Base-by-base conservation (phyloP, 2,888 invertebrate genomes). In the Sympetrum striolatum region DNA sequence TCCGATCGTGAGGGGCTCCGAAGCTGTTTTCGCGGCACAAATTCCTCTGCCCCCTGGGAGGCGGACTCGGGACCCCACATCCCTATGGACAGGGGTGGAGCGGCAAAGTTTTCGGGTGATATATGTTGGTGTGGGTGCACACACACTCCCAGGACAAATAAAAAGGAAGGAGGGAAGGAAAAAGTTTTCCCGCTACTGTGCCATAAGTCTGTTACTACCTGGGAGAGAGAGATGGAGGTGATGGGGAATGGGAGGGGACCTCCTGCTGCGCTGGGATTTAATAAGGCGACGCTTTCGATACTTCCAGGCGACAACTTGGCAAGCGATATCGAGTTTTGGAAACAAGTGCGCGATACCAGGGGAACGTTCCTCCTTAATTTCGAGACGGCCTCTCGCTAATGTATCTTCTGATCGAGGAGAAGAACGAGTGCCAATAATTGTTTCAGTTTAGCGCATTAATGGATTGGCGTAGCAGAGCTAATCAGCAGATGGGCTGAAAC, bases 21-120 rank as follows among this genome's bases (percentile, higher is more conserved):
- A n/a, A n/a, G 58, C 58, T 86, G 86, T 86, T 86, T 86, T 86
- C 86, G 86, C 86, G 86, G 86, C 86, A 60, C 86, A 86, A 86
- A 86, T 86, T 86, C 86, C 60, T 35, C 60, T 37, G 1, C 86
- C 86, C 18, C 60, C 37, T 15, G 48, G 48, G 81, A 25, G 58
- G 44, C 82, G 35, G 48, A 81, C 48, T 81, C 48, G 81, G 82
- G 82, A 31, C 35, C 58, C 82, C 35, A 6, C 31, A 35, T 15
- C 80, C 39, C 39, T 8, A 14, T 15, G 8, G 14, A 22, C 25
- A 48, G 81, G 14, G 82, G 58, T 10, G 53, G 86, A 86, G 86
- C 60, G 53, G 86, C 60, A 86, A 86, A 86, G 86, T 86, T 86
- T 86, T 86, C 60, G 86, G 86, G 58, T 86, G 86, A 86, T 86